Evolutionary conservation across 2,113 vertebrate species (phyloP).

Genomic region (Eira barbara): DNA sequence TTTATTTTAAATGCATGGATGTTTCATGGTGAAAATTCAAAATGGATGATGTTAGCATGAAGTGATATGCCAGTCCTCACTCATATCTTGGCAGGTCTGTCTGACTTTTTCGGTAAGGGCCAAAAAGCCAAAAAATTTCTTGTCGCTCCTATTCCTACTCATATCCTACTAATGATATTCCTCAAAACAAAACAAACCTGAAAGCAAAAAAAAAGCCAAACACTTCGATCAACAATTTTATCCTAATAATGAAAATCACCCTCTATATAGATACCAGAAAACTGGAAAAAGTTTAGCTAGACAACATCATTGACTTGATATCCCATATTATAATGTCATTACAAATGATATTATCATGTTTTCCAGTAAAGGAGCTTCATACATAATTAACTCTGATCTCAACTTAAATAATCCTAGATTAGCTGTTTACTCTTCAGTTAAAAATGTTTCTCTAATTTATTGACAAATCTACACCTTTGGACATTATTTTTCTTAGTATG

Average conservation of each 20-base stretch:
- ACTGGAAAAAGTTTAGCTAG: background rate
- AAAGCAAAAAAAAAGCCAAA: background rate
- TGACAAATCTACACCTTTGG: background rate
- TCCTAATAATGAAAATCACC: background rate
- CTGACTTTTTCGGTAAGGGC: background rate
- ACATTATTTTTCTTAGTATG: background rate
- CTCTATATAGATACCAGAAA: background rate
- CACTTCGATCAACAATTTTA: background rate
- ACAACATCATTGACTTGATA: background rate
- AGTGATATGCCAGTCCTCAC: background rate
- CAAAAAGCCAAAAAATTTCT: conserved; percentile 12
- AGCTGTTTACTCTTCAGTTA: background rate
- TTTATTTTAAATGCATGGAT: conserved; percentile 24
- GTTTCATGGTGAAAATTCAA: conserved; percentile 16
- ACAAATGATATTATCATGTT: background rate
- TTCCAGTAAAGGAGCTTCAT: conserved; percentile 13
- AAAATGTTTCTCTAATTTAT: conserved; percentile 4
- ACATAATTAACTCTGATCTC: background rate
- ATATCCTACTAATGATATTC: background rate
- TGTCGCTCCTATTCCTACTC: background rate
- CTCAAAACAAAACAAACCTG: background rate
- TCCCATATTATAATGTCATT: background rate
- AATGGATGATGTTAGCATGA: background rate
- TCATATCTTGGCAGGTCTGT: background rate
- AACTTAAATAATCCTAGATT: background rate